Conservation (phyloP, 2,888 invertebrate species). For the Coecobrya sp. region DNA sequence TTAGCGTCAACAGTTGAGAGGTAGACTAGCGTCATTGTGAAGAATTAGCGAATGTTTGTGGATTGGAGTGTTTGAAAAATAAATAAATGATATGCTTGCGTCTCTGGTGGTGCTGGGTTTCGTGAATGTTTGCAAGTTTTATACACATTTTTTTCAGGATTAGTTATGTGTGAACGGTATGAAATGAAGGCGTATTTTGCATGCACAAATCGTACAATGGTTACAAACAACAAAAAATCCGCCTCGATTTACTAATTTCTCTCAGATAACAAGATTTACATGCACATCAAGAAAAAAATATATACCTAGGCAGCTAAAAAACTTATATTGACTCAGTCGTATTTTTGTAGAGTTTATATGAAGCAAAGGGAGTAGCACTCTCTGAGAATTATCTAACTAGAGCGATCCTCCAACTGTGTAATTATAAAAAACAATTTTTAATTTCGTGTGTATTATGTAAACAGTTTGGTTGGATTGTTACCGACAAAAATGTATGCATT, state of each 20-base stretch:
- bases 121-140: not conserved
- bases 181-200: conserved; percentile 34
- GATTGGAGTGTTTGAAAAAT: not conserved
- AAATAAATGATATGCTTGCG: too few species aligned
- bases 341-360: not conserved
- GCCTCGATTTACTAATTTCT: conserved; percentile 26
- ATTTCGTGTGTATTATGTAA: conserved; percentile 22
- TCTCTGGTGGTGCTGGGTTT: not conserved
- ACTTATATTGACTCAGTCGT: not conserved
- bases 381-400: conserved; percentile 53
- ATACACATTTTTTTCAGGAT: conserved; percentile 26
- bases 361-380: not conserved
- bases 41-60: conserved; percentile 11
- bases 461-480: not conserved
- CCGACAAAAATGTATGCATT: not conserved
- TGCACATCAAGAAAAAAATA: not conserved
- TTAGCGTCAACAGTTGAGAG: conserved; percentile 48
- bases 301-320: not conserved
- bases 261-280: conserved; percentile 9
- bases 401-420: conserved; percentile 9
- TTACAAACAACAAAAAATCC: not conserved
- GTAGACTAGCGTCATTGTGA: not conserved
- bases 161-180: conserved; percentile 67
- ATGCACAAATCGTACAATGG: not conserved
- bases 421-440: conserved; percentile 14